A percentile compares a stretch with the other conserved stretches of the same genome.
These are phyloP conservation scores for Erinaceus europaeus DNA, from an alignment of 2,113 vertebrate genomes.

Conservation along the genomic window DNA sequence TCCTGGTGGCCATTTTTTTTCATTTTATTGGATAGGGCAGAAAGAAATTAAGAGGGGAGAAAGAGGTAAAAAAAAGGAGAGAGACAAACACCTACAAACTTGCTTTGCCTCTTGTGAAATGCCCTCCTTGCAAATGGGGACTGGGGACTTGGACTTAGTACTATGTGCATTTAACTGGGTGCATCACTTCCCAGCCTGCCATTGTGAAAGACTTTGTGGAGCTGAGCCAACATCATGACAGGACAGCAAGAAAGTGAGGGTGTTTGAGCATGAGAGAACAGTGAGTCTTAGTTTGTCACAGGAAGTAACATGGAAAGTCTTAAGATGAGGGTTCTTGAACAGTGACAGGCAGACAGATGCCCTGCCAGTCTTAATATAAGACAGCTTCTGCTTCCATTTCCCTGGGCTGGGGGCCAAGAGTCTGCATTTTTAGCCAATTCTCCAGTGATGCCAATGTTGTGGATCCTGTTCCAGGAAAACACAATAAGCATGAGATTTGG, in stretches of 20 bases:
- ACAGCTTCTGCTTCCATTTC: neutral
- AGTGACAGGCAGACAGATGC: neutral
- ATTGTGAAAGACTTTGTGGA: no score
- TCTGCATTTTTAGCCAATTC: neutral
- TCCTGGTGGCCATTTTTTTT: no score
- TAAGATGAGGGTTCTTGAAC: neutral
- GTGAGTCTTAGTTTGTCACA: neutral
- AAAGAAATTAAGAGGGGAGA: no score
- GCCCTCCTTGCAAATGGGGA: no score
- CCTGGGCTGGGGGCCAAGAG: no score
- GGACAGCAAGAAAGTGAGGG: neutral
- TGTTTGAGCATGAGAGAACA: neutral
- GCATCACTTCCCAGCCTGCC: no score
- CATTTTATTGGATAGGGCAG: no score
- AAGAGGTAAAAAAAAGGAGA: no score
- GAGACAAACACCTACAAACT: no score
- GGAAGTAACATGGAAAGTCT: neutral
- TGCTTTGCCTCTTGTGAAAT: no score
- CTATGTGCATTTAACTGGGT: no score
- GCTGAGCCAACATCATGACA: neutral
- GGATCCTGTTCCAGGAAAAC: neutral
- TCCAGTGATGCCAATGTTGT: accelerated
- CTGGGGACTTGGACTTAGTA: no score
- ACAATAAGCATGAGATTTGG: neutral
- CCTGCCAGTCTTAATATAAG: neutral